Evolutionary conservation across 2,888 invertebrate species (phyloP).

Genomic region (Beris morrisii): DNA sequence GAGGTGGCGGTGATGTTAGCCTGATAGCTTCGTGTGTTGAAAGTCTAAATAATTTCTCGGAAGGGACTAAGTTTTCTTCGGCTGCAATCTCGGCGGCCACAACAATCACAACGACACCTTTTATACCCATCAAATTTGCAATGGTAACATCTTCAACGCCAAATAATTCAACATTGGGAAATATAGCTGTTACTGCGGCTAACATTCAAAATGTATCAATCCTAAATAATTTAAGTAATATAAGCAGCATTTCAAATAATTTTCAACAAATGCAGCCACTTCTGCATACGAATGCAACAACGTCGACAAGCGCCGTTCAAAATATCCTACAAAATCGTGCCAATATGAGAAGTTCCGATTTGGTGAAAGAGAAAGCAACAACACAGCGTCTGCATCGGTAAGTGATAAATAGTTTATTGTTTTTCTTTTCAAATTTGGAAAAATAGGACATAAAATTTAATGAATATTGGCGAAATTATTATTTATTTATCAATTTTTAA

Average conservation of each 20-base stretch:
- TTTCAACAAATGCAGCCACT: conserved; percentile 1
- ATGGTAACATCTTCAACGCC: conserved; percentile 11
- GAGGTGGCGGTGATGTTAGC: conserved; percentile 2
- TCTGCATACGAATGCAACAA: not conserved
- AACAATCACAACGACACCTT: not conserved
- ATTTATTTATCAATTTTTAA: not conserved
- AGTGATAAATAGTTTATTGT: conserved; percentile 39
- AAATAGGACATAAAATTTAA: not conserved
- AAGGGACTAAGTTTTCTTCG: not conserved
- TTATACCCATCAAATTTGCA: not conserved
- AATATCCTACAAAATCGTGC: conserved; percentile 47
- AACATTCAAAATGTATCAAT: conserved; percentile 5
- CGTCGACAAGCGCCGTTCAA: conserved; percentile 41
- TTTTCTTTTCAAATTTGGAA: not conserved
- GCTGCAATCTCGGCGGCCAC: conserved; percentile 12
- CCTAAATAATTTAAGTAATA: conserved; percentile 25
- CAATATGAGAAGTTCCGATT: conserved; percentile 48
- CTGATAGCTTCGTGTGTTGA: conserved; percentile 8
- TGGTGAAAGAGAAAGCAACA: conserved; percentile 48
- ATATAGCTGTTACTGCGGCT: not conserved
- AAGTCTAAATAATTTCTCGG: conserved; percentile 1
- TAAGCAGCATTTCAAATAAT: conserved; percentile 21
- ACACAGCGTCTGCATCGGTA: conserved; percentile 49
- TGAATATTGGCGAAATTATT: not conserved
- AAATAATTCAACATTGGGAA: not conserved